Evolutionary conservation across 2,113 vertebrate genomes (phyloP).

Genomic region (Bubalus kerabau): DNA sequence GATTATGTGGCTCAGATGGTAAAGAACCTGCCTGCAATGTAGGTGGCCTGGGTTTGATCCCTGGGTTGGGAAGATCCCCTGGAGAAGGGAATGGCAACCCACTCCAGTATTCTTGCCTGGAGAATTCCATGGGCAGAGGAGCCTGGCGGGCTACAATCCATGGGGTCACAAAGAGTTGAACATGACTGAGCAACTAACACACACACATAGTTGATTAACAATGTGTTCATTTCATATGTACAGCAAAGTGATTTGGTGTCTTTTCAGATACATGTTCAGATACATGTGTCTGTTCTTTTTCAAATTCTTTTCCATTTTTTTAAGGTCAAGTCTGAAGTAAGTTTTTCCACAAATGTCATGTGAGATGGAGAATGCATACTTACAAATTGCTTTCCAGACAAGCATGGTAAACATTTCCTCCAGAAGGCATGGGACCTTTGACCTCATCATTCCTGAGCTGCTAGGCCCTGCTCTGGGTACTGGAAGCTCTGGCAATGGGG

Average conservation of each 20-base stretch:
- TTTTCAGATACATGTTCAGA: neutral
- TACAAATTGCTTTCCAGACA: neutral
- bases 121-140: too few relatives aligned
- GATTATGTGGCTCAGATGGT: neutral
- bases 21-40: too few relatives aligned
- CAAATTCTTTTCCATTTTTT: neutral
- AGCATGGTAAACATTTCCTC: neutral
- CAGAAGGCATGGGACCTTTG: neutral
- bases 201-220: neutral
- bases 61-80: too few relatives aligned
- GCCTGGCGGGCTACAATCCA: too few relatives aligned
- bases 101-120: too few relatives aligned
- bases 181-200: neutral
- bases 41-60: too few relatives aligned
- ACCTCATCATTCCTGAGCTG: neutral
- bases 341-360: neutral
- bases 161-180: too few relatives aligned
- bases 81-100: too few relatives aligned
- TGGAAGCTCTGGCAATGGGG: fast-evolving
- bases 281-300: neutral
- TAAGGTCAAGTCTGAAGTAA: neutral
- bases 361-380: neutral
- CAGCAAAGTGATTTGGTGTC: neutral
- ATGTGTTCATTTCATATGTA: neutral
- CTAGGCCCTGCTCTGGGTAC: neutral